Evolutionary conservation across 2,113 vertebrate species (phyloP), one percentile per base, ranked within the genome.

Genomic region (Murina feae): DNA sequence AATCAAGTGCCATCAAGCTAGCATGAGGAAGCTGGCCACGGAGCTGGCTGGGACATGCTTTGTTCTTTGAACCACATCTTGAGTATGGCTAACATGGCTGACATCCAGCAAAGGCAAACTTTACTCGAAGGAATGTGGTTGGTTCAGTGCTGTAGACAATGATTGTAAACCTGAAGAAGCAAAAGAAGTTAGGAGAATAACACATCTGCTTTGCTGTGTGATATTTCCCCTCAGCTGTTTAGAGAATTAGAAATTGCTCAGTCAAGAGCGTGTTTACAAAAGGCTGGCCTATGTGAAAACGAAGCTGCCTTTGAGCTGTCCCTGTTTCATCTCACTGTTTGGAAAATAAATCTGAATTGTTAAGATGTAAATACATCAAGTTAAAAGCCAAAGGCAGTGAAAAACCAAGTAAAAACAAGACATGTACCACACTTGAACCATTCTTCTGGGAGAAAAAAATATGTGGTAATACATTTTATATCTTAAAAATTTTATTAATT

Each of bases 301-400:
- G 94, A 95, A 95, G 93, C 66, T 96, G 96, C 84, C 89, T 97
- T 97, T 89, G 93, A 86, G 89, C 78, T 0, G 12, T 96, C 83
- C 72, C 94, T 95, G 94, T 96, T 97, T 96, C 95, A 86, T 97
- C 95, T 97, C 93, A 94, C 82, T 95, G 75, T 96, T 97, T 95
- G 93, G 91, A 92, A 96, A 97, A 96, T 92, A 95, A 94, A 89
- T 93, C 71, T 66, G 71, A 95, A 96, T 95, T 47, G 21, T 95
- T 97, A 82, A 82, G 86, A 95, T 87, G 86, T 96, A 97, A 97
- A 97, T 93, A 80, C 91, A 91, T 89, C 80, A 96, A 96, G 89
- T 82, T 86, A 87, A 97, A 96, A 95, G 88, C 71, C 85, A 96
- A 90, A 93, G 93, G 76, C 55, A 83, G 69, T 80, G 90, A 91